These are phyloP conservation scores for Acromyrmex heyeri DNA, from an alignment of 1,140 invertebrate genomes.

Conservation along the genomic window DNA sequence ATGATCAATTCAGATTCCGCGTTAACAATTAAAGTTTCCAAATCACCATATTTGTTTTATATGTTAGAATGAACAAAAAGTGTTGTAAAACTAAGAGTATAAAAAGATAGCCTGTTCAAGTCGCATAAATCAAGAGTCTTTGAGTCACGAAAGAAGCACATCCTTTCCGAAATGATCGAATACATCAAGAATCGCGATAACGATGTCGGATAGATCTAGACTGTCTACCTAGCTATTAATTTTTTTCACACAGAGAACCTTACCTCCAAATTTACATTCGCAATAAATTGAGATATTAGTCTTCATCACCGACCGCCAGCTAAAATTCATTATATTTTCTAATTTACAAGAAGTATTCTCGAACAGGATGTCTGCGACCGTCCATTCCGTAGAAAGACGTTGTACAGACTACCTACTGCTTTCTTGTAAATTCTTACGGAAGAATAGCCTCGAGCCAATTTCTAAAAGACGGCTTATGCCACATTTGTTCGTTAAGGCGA, in stretches of 20 bases:
- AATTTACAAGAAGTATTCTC: conserved; percentile 10
- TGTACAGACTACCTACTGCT: not conserved
- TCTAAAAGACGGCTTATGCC: conserved; percentile 21
- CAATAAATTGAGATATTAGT: conserved; percentile 1
- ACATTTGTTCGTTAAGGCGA: conserved; percentile 41
- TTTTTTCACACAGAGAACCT: conserved; percentile 5
- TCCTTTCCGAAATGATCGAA: not conserved
- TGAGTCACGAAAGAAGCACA: conserved; percentile 19
- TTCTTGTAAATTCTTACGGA: conserved; percentile 3
- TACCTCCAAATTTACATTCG: not conserved
- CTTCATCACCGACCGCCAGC: not conserved
- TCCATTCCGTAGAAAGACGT: not conserved
- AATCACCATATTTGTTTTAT: not conserved
- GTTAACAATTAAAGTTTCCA: not conserved
- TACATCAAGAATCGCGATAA: conserved; percentile 13
- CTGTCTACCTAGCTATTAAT: conserved; percentile 3
- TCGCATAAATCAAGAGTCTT: conserved; percentile 1
- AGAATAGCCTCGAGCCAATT: conserved; percentile 8
- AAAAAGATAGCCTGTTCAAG: not conserved
- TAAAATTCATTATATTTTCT: conserved; percentile 17
- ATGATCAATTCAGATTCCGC: not conserved
- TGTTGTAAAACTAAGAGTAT: not conserved
- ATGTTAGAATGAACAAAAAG: not conserved
- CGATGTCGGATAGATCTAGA: not conserved
- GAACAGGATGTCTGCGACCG: not conserved